Evolutionary conservation across 1,140 invertebrate genomes (phyloP), one percentile per base, ranked within the genome.

Genomic region (Vanessa tameamea): DNA sequence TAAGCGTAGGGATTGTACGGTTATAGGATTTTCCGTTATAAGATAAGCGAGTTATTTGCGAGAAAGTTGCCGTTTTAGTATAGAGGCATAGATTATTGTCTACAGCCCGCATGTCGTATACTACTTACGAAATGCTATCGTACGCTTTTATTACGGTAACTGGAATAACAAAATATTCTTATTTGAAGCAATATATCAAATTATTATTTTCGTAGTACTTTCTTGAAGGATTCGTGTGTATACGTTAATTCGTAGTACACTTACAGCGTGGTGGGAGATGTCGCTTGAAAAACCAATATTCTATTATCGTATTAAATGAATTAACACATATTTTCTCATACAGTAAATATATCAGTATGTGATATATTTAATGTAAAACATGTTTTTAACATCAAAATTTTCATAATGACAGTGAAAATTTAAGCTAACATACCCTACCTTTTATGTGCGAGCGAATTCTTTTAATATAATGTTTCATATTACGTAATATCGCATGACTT

Each of bases 11-110:
- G 26, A 16, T 37, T 23, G 26, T 61, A 61, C 23, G 12, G 57
- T 61, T 74, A 72, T 70, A 63, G 77, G 59, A 75, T 80, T 78
- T 84, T 78, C 84, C 82, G 77, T 83, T 85, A 82, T 48, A 77
- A 80, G 84, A 87, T 87, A 87, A 86, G 78, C 50, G 72, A 87
- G 78, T 78, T 81, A 86, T 89, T 87, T 78, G 82, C 85, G 86
- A 87, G 86, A 89, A 89, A 89, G 87, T 87, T 77, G 73, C 75
- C 71, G 63, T 73, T 61, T 77, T 69, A 64, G 65, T 69, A 83
- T 80, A 70, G 67, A 80, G 73, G 72, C 70, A 68, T 76, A 82
- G 83, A 83, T 87, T 82, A 86, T 78, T 75, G 85, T 89, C 84
- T 86, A 78, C 68, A 65, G 72, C 87, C 87, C 87, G 86, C 86